A percentile compares a stretch with the other conserved stretches of the same genome.
phyloP scores from a whole-genome alignment of 2,888 invertebrate genomes.

The Xestobium rufovillosum region DNA sequence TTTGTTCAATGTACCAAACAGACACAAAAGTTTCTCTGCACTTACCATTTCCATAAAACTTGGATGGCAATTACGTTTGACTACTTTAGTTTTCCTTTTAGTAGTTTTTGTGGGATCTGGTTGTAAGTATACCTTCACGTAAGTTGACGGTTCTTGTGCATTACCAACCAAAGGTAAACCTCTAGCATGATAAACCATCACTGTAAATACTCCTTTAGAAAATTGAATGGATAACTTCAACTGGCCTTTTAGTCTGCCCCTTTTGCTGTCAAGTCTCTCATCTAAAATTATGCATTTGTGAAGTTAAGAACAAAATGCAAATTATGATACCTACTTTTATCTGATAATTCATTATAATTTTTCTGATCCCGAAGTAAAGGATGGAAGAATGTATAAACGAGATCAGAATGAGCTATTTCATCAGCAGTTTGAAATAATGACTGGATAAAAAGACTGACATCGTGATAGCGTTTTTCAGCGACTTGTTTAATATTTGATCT shows the following conservation, averaged over 20 bases:
- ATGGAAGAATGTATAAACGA: slow-evolving; percentile 99
- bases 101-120: slow-evolving; percentile 89
- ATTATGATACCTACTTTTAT: slow-evolving; percentile 53
- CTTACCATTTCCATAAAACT: slow-evolving; percentile 96
- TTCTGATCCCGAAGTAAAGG: slow-evolving; percentile 91
- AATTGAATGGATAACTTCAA: slow-evolving; percentile 73
- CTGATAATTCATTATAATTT: slow-evolving; percentile 72
- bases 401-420: slow-evolving; percentile 91
- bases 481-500: slow-evolving; percentile 92
- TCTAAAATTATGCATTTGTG: slow-evolving; percentile 26
- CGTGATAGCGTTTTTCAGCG: slow-evolving; percentile 83
- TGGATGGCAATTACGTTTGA: slow-evolving; percentile 87
- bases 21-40: slow-evolving; percentile 5
- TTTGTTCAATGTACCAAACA: slow-evolving; percentile 8
- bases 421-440: slow-evolving; percentile 81
- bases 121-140: slow-evolving; percentile 86
- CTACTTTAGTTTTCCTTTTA: slow-evolving; percentile 92
- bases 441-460: slow-evolving; percentile 81
- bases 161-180: slow-evolving; percentile 73
- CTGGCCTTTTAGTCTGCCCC: slow-evolving; percentile 56
- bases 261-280: slow-evolving; percentile 30
- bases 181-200: slow-evolving; percentile 87
- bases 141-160: slow-evolving; percentile 79
- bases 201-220: slow-evolving; percentile 62
- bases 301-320: slow-evolving; percentile 27